phyloP scores from a whole-genome alignment of 2,797 vertebrate genomes.

The Thripadectes ignobilis region DNA sequence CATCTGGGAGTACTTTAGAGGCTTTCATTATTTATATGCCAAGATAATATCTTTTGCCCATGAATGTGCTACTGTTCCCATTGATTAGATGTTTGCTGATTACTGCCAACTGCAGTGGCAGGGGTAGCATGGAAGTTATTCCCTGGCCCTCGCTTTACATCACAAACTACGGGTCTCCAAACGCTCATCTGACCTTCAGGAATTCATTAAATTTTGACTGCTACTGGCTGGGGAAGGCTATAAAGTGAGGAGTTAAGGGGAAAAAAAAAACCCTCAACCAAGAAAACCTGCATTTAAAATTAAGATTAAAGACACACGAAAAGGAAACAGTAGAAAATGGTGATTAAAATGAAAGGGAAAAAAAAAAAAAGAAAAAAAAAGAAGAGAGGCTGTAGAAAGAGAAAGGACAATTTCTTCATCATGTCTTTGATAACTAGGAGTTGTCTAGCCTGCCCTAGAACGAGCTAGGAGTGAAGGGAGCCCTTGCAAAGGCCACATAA shows the following conservation, averaged over 20 bases:
- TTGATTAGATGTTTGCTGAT: slow-evolving; percentile 64
- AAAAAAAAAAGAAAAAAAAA: background rate
- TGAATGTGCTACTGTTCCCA: slow-evolving; percentile 73
- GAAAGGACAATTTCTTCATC: background rate
- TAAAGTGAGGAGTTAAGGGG: background rate
- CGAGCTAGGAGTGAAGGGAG: background rate
- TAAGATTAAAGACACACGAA: background rate
- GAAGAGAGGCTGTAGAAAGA: background rate
- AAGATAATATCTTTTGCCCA: slow-evolving; percentile 61
- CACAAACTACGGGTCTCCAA: slow-evolving; percentile 4
- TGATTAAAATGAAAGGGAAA: background rate
- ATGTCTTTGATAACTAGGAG: background rate
- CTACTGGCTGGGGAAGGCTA: background rate
- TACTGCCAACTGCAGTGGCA: slow-evolving; percentile 46
- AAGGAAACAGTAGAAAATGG: background rate
- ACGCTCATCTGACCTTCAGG: background rate
- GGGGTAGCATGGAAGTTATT: background rate
- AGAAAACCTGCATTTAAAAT: background rate
- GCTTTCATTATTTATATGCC: slow-evolving; percentile 55
- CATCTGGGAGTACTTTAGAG: slow-evolving; percentile 58
- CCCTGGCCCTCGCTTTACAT: background rate
- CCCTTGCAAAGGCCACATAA: background rate
- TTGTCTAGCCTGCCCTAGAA: background rate
- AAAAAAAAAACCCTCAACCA: background rate
- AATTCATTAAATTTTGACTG: slow-evolving; percentile 24